phyloP scores from a whole-genome alignment of 2,888 invertebrate genomes.

The Steinernema scapterisci region DNA sequence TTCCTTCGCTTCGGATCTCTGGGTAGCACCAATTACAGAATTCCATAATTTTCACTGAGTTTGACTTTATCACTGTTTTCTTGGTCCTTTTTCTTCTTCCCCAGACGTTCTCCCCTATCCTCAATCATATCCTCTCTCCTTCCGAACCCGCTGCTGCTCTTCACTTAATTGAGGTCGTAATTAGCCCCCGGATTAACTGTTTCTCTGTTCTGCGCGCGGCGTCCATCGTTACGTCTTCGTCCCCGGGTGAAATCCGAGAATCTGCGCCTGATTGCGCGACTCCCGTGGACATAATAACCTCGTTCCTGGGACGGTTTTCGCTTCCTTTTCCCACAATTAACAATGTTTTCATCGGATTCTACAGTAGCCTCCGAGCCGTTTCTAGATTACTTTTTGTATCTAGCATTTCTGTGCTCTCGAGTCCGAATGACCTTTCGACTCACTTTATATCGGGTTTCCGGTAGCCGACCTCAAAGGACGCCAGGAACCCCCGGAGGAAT shows the following conservation, averaged over 20 bases:
- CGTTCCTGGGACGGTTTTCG: background rate
- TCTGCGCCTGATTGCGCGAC: slow-evolving; percentile 26
- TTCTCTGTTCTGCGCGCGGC: background rate
- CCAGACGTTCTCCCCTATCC: no score
- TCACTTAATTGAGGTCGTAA: slow-evolving; percentile 16
- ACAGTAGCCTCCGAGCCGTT: background rate
- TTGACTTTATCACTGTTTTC: no score
- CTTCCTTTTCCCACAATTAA: slow-evolving; percentile 30
- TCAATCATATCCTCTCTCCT: no score
- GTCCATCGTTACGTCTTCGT: slow-evolving; percentile 21
- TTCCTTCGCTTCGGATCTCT: background rate
- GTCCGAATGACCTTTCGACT: background rate
- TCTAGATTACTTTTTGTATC: background rate
- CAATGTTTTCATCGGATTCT: background rate
- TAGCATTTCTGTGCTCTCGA: background rate
- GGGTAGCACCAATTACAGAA: no score
- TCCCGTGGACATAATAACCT: background rate
- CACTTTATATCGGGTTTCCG: background rate
- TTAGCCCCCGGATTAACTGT: slow-evolving; percentile 23
- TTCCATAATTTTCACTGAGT: no score
- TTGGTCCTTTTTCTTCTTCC: no score
- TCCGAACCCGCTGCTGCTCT: background rate
- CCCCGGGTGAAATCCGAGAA: slow-evolving; percentile 20
- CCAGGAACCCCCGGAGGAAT: background rate
- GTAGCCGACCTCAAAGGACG: background rate